Base-by-base conservation (phyloP, 1,140 invertebrate genomes). In the Saccostrea cuccullata region DNA sequence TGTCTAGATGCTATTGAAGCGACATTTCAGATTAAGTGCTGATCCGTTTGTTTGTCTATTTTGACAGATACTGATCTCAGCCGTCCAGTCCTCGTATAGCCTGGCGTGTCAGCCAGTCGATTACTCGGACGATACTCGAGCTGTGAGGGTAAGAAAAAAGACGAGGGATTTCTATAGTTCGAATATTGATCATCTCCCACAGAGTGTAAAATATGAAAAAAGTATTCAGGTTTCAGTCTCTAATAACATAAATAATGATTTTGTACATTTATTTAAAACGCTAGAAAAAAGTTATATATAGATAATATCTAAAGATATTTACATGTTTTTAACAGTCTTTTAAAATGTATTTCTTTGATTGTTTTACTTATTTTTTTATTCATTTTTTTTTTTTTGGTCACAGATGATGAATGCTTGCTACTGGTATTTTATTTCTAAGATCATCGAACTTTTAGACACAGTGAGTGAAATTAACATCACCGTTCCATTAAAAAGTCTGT, bases 351-450 rank as follows among this genome's bases (percentile, higher is more conserved):
- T 8, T 30, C 26, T 17, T 82, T 60, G 20, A 70, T 40, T 58
- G 47, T 67, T 17, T 67, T 20, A 23, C 20, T n/a, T 20, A 67
- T 67, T 67, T 67, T 58, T 85, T 58, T 85, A 13, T n/a, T 15
- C 6, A 15, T 82, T 40, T 36, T 17, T 55, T 20, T 88, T 8
- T 82, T 83, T 58, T 91, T 85, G 0, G 84, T 91, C 90, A 13
- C 90, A 94, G 97, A 99, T 99, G 97, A 96, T 98, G 0, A 95
- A 96, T 90, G 96, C 98, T 17, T 98, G 98, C 92, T 99, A 98
- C 97, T 98, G 98, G 96, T 99, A 99, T 94, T 99, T 98, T 95
- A 97, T 99, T 94, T 99, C 98, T 82, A 99, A 99, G 95, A 96
- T 98, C 91, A 98, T 98, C 17, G 98, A 99, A 96, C 98, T 99